Evolutionary conservation across 2,888 invertebrate genomes (phyloP), one percentile per base, ranked within the genome.

Genomic region (Cybosia mesomella): DNA sequence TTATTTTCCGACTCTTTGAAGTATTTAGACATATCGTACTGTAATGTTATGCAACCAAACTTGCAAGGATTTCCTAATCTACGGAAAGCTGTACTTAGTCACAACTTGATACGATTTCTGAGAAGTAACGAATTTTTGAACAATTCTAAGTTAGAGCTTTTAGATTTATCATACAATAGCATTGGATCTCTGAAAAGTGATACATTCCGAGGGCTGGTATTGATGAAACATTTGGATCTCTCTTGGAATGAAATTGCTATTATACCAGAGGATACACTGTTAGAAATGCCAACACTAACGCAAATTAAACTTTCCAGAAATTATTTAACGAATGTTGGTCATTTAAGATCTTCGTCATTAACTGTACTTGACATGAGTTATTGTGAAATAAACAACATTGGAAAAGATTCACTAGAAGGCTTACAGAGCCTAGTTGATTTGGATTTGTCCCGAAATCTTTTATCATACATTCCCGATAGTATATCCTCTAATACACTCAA

Each of bases 121-220:
- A 93, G 93, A 15, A 94, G 94, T 62, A 92, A 95, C 68, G 96
- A 95, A 76, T 97, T 97, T 86, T 82, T 86, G 0, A 96, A 96
- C 79, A 97, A 96, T 83, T 91, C 95, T 5, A 92, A 95, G 75
- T 85, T 97, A 58, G 95, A 96, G 80, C 88, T 94, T 67, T 85
- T 97, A 21, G 97, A 97, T 85, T 85, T 97, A 54, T 96, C 97
- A 0, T 94, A 95, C 58, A 97, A 97, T 87, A 95, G 96, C 22
- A 95, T 97, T 57, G 96, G 95, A 13, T 92, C 91, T 0, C 84
- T 97, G 32, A 96, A 96, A 75, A 87, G 89, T 66, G 95, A 96
- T 73, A 96, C 96, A 0, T 97, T 97, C 85, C 90, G 90, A 60
- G 95, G 95, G 15, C 84, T 97, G 4, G 89, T 89, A 72, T 91